Evolutionary conservation across 2,113 vertebrate genomes (phyloP), one percentile per base, ranked within the genome.

Genomic region (Siphamia tubifer): DNA sequence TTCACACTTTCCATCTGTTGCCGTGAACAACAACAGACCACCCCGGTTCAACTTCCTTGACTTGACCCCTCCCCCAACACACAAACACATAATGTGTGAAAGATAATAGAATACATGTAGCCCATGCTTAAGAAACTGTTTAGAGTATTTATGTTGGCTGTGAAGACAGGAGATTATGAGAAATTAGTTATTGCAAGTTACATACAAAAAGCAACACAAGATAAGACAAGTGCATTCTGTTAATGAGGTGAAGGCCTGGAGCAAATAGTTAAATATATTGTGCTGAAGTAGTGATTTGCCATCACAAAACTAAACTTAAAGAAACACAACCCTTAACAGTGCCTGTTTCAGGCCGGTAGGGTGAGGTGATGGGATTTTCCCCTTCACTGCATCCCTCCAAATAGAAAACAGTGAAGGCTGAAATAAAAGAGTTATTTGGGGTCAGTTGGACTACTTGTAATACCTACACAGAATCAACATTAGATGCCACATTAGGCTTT

Each of bases 1-100:
- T 83, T 81, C 81, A 77, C 84, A 86, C 86, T 86, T 86, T 83
- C 84, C 84, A 90, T 89, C 89, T 90, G 87, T 81, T 83, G 75
- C 72, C n/a, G 45, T 24, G 57, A 81, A 82, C 68, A 82, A 71
- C 49, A 77, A 79, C 68, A 84, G 89, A 88, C 89, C 86, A 86
- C 89, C 86, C 77, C 23, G 68, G 24, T 65, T 75, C 77, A 73
- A 84, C 89, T 88, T 88, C 77, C 81, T 85, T 57, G 15, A 62
- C 68, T 47, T 38, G 57, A 74, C 64, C 81, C 85, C 81, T 76
- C 82, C 87, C 80, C 83, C 85, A 66, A 51, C 64, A 62, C 54
- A 51, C 63, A 67, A 15, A 51, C 10, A 81, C 32, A 72, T 15
- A 66, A 31, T 31, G 64, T 58, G 48, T 27, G 15, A 78, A 10